phyloP scores from a whole-genome alignment of 2,888 invertebrate species.

The Chouioia cunea region DNA sequence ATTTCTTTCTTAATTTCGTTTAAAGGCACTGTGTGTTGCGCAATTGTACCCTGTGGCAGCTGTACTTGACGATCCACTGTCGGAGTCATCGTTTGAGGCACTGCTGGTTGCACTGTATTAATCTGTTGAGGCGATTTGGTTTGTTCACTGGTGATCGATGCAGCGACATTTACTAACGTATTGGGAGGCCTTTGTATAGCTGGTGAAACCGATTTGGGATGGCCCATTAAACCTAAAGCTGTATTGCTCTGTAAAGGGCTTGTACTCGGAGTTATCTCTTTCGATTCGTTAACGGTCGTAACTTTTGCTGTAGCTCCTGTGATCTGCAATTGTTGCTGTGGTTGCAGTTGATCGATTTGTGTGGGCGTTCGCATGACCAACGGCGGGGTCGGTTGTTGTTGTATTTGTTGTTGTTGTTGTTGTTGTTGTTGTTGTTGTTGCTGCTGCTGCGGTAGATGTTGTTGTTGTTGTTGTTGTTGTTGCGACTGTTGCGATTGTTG shows the following conservation, averaged over 20 bases:
- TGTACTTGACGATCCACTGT: constrained; percentile 68
- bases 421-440: constrained; percentile 48
- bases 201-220: constrained; percentile 39
- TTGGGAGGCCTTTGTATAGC: constrained; percentile 38
- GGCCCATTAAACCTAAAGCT: neutral
- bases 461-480: constrained; percentile 49
- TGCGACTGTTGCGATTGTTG: constrained; percentile 48
- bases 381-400: constrained; percentile 46
- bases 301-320: constrained; percentile 3
- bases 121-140: constrained; percentile 59
- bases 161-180: constrained; percentile 6
- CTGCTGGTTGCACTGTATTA: constrained; percentile 69
- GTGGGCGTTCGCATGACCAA: constrained; percentile 18
- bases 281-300: neutral
- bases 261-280: constrained; percentile 13
- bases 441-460: constrained; percentile 49
- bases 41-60: constrained; percentile 63
- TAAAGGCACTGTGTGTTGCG: constrained; percentile 70
- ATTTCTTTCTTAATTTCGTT: constrained; percentile 81
- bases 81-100: constrained; percentile 65
- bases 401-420: constrained; percentile 33
- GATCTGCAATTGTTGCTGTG: neutral
- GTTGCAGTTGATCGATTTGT: constrained; percentile 46
- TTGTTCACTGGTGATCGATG: constrained; percentile 17
- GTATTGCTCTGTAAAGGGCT: constrained; percentile 23